These are phyloP conservation scores for Mareca penelope DNA, from an alignment of 2,797 vertebrate genomes.

Conservation along the genomic window DNA sequence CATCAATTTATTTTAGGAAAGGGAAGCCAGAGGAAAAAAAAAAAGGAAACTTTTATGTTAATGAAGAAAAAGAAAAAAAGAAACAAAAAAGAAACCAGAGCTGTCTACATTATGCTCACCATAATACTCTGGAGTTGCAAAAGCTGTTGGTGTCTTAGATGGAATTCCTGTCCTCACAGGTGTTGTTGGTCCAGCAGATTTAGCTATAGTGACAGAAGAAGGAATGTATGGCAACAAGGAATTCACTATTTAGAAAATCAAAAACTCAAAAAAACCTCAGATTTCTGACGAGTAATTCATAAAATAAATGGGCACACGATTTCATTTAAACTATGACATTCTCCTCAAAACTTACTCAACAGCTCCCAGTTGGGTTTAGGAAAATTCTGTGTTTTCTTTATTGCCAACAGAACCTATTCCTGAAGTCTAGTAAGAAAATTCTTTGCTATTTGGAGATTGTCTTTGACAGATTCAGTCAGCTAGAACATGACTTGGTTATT, in stretches of 20 bases:
- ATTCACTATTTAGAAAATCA: slow-evolving; percentile 40
- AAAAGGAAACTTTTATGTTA: not conserved
- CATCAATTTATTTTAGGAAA: not conserved
- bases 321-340: not conserved
- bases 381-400: not conserved
- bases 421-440: not conserved
- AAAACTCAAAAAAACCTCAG: not conserved
- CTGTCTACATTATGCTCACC: slow-evolving; percentile 62
- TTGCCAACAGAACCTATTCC: not conserved
- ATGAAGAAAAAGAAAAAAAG: not conserved
- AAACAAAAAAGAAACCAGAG: not conserved
- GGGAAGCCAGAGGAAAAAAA: not conserved
- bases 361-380: not conserved
- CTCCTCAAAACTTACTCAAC: not conserved
- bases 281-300: not conserved
- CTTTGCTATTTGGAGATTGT: not conserved
- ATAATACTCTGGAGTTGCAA: slow-evolving; percentile 76
- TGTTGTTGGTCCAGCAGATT: slow-evolving; percentile 53
- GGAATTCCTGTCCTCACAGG: slow-evolving; percentile 54
- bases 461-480: not conserved
- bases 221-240: slow-evolving; percentile 41
- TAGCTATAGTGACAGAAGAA: slow-evolving; percentile 32
- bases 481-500: not conserved
- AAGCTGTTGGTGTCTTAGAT: slow-evolving; percentile 74
- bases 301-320: not conserved